Evolutionary conservation across 2,113 vertebrate species (phyloP).

Genomic region (Trogon surrucura): DNA sequence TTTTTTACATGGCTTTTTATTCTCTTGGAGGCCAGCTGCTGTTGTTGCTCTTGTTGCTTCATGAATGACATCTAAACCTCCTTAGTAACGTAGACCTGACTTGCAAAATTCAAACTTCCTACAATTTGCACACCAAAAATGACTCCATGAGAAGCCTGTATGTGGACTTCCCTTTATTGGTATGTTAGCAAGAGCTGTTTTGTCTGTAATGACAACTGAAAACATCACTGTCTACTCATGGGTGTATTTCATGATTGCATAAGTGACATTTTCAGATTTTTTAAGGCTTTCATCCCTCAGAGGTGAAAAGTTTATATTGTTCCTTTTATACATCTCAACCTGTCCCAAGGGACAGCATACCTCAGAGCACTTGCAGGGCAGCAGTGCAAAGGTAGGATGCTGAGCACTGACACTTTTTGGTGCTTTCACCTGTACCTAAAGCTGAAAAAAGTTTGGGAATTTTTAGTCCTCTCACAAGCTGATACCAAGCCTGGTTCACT

Average conservation of each 20-base stretch:
- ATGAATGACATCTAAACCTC: neutral
- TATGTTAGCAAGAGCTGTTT: neutral
- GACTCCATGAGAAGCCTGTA: neutral
- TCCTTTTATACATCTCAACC: neutral
- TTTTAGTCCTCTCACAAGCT: neutral
- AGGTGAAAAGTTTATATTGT: neutral
- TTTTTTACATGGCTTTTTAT: neutral
- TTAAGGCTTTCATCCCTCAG: neutral
- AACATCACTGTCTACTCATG: neutral
- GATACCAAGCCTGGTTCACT: neutral
- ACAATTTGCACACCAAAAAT: neutral
- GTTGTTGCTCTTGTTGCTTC: neutral
- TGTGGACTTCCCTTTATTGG: neutral
- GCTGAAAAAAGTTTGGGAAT: neutral
- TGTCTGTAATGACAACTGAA: neutral
- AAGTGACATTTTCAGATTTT: neutral
- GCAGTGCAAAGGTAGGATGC: neutral
- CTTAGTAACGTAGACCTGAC: neutral
- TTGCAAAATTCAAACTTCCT: neutral
- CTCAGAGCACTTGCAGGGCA: neutral
- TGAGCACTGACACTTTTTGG: neutral
- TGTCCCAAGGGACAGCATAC: neutral
- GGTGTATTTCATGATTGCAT: neutral
- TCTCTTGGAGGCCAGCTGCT: neutral
- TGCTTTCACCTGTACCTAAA: neutral